Base-by-base conservation (phyloP, 2,888 invertebrate genomes). In the Erannis defoliaria region DNA sequence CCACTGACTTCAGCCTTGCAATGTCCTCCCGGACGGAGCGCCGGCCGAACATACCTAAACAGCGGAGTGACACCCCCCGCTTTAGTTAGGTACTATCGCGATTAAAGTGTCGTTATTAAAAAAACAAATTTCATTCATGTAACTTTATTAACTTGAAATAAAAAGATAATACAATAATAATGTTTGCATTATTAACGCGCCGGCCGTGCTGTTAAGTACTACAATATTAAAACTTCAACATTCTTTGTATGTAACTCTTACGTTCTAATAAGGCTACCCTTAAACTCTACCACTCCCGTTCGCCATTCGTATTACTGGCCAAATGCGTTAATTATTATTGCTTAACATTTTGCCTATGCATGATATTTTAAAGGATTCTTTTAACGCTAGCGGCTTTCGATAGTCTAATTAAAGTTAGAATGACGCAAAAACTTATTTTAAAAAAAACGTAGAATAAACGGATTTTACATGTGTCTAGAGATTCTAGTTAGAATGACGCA, bases 181-280 rank as follows among this genome's bases (percentile, higher is more conserved):
- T 38, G 48, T 85, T 84, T 89, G 90, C 90, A 85, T 83, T 87
- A 85, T 84, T 86, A 86, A 86, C 84, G 87, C 86, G 86, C 85
- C 79, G 85, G 88, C 89, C 85, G 90, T 92, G 90, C 89, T 88
- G 78, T 80, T 78, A 77, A 80, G 74, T 78, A 78, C 86, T 89
- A 89, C 83, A 56, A 43, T 78, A 88, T 80, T 87, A 86, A 88
- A 89, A 86, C 74, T 84, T 87, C 80, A 88, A 88, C 86, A 82
- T 81, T 75, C 81, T 80, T 82, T 78, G 82, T 82, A 49, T 79
- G 77, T 83, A 85, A 84, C 80, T 86, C 89, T 90, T 90, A 90
- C 57, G 10, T 77, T 53, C 92, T 92, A 92, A 80, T 92, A 92
- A 92, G 92, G 92, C 92, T 93, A 91, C 87, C 88, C 89, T 91